phyloP scores from a whole-genome alignment of 2,113 vertebrate genomes.

The Leptobrachium ailaonicum region DNA sequence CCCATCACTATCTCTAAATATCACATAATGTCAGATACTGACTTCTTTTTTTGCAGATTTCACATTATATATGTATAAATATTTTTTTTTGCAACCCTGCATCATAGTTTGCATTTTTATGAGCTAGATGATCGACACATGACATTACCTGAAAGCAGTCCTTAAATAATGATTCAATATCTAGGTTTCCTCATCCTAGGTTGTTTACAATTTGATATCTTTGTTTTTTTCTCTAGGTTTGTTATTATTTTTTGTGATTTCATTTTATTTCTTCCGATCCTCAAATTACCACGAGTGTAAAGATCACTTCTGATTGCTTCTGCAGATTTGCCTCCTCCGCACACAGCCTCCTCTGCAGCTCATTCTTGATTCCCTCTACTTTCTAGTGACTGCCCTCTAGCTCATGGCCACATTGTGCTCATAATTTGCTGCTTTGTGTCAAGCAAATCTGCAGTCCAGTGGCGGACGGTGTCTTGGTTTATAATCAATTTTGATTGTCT shows the following conservation, averaged over 20 bases:
- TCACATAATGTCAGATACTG: no score
- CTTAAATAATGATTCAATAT: no score
- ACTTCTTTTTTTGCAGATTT: no score
- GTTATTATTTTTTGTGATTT: background rate
- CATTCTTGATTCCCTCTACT: background rate
- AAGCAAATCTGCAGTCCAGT: conserved; percentile 22
- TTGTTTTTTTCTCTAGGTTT: no score
- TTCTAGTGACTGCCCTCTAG: conserved; percentile 18
- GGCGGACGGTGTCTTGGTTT: background rate
- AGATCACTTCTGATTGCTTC: background rate
- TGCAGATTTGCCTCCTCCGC: background rate
- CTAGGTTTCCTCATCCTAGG: no score
- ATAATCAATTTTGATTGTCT: conserved; percentile 2
- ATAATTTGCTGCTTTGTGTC: conserved; percentile 19
- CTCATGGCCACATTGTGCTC: conserved; percentile 2
- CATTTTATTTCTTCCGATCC: background rate
- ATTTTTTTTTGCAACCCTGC: no score
- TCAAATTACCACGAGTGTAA: background rate
- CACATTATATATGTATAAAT: no score
- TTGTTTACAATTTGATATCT: no score
- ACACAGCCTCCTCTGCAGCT: background rate
- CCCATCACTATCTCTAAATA: no score
- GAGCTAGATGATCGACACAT: no score
- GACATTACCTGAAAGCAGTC: no score
- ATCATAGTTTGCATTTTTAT: no score